Conservation (phyloP, 2,797 vertebrate genomes). For the Stomatorhinus walkeri region DNA sequence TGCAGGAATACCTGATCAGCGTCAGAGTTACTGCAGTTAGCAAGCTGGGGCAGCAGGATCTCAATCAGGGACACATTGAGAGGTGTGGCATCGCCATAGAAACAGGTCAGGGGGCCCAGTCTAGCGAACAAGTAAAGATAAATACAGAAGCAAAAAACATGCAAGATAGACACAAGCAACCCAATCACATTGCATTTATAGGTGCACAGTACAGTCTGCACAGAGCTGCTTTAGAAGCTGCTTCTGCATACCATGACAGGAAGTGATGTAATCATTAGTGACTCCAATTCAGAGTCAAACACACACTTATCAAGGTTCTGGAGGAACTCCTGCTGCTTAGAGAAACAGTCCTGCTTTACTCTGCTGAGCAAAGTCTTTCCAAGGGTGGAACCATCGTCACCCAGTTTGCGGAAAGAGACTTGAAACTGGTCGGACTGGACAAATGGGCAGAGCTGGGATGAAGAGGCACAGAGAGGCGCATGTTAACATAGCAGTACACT, state of each 20-base stretch:
- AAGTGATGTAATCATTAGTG: not conserved
- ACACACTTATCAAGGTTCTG: constrained; percentile 49
- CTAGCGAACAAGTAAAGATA: constrained; percentile 32
- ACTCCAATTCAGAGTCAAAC: not conserved
- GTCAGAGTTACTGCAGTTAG: constrained; percentile 36
- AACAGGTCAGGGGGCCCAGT: constrained; percentile 55
- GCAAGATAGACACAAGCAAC: not conserved
- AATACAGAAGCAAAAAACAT: not conserved
- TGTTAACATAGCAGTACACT: not conserved
- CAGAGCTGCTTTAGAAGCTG: not conserved
- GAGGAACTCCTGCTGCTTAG: constrained; percentile 22
- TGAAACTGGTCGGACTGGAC: constrained; percentile 40
- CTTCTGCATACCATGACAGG: not conserved
- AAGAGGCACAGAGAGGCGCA: not conserved
- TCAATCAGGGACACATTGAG: constrained; percentile 36
- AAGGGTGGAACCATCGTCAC: constrained; percentile 34
- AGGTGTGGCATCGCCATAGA: constrained; percentile 31
- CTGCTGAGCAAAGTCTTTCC: constrained; percentile 39
- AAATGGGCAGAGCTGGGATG: constrained; percentile 49
- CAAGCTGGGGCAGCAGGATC: constrained; percentile 48
- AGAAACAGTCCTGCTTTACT: constrained; percentile 42
- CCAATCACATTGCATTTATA: not conserved
- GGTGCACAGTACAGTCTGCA: not conserved
- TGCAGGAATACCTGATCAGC: constrained; percentile 41
- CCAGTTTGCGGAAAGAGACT: constrained; percentile 16